phyloP scores from a whole-genome alignment of 2,888 invertebrate species.

The Unio pictorum region DNA sequence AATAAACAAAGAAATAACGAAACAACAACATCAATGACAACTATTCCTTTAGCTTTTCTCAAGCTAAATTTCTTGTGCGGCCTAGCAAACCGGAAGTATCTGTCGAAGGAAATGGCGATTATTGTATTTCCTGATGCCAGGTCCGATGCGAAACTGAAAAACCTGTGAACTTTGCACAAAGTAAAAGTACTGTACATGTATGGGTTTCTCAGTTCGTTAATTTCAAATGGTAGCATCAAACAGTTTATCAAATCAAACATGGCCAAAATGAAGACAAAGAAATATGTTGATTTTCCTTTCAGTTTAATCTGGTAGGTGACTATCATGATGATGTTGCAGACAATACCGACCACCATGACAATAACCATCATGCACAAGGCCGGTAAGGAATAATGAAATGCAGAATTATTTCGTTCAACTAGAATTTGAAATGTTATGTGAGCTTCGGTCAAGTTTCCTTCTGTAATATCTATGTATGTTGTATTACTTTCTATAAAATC shows the following conservation, averaged over 20 bases:
- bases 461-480: too few species aligned
- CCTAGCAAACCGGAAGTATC: conserved; percentile 28
- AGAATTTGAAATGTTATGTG: too few species aligned
- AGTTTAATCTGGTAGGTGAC: conserved; percentile 23
- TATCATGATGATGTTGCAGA: conserved; percentile 28
- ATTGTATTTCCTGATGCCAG: conserved; percentile 33
- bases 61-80: conserved; percentile 27
- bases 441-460: too few species aligned
- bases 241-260: conserved; percentile 24
- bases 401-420: too few species aligned
- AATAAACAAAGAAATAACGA: conserved; percentile 16
- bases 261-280: conserved; percentile 31
- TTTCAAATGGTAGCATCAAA: conserved; percentile 20
- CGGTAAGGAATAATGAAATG: conserved; percentile 12
- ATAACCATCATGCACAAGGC: conserved; percentile 24
- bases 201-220: conserved; percentile 21
- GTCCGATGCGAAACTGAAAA: conserved; percentile 19
- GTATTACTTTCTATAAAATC: too few species aligned
- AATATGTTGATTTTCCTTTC: conserved; percentile 24
- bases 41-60: conserved; percentile 19
- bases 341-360: conserved; percentile 18
- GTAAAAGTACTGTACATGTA: conserved; percentile 14
- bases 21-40: conserved; percentile 3
- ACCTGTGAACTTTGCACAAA: conserved; percentile 23
- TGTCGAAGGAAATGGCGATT: conserved; percentile 35